Conservation (phyloP, 2,888 invertebrate genomes). For the Lissocephala sabroskyi region DNA sequence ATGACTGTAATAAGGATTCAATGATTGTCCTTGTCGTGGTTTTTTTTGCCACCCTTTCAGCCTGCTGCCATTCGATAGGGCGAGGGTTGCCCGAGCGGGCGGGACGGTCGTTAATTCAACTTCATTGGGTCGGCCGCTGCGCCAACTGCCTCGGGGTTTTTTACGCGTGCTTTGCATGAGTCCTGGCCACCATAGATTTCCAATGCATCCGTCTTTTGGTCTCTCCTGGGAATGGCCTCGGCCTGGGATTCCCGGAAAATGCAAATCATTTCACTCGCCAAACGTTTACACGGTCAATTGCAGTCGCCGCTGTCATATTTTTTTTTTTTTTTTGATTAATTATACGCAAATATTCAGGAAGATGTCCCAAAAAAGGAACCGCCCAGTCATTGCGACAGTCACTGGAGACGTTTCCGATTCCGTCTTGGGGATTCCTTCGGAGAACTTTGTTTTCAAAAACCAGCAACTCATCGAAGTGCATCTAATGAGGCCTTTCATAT, state of each 20-base stretch:
- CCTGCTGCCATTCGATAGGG: slow-evolving; percentile 41
- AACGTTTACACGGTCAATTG: slow-evolving; percentile 43
- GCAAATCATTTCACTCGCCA: slow-evolving; percentile 54
- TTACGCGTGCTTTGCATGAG: slow-evolving; percentile 45
- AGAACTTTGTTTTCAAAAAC: neutral
- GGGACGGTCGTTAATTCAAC: slow-evolving; percentile 25
- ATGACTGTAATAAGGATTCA: slow-evolving; percentile 64
- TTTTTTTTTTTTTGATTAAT: slow-evolving; percentile 32
- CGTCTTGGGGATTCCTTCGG: neutral
- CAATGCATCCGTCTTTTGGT: slow-evolving; percentile 16
- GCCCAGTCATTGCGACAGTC: neutral
- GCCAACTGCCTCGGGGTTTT: slow-evolving; percentile 8
- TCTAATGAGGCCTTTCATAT: neutral
- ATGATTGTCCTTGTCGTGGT: slow-evolving; percentile 57
- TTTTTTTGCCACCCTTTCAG: slow-evolving; percentile 25
- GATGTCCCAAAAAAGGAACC: neutral
- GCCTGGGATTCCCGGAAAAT: slow-evolving; percentile 22
- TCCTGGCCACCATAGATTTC: slow-evolving; percentile 21
- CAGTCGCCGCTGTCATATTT: too few relatives aligned
- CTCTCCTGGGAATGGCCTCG: slow-evolving; percentile 29
- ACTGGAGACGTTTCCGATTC: neutral
- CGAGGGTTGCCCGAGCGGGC: slow-evolving; percentile 21
- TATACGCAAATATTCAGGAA: slow-evolving; percentile 1
- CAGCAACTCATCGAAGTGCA: neutral
- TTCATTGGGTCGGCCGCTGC: slow-evolving; percentile 23